Evolutionary conservation across 2,888 invertebrate species (phyloP).

Genomic region (Rhimphoctona megacephalus): DNA sequence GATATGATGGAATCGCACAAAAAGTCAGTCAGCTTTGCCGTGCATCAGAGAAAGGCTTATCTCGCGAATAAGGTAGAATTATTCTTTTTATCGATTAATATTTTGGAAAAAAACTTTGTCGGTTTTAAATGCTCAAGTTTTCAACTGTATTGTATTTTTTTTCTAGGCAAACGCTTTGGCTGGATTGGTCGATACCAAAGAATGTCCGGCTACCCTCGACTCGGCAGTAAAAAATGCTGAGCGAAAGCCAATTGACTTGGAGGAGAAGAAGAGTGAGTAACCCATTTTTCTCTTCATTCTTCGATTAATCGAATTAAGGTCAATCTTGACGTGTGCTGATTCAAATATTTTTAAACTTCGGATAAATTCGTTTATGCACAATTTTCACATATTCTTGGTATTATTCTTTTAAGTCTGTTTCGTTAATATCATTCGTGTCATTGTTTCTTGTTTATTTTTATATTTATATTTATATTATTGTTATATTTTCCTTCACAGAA

Average conservation of each 20-base stretch:
- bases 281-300: constrained; percentile 11
- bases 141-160: neutral
- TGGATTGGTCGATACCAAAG: constrained; percentile 56
- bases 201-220: constrained; percentile 69
- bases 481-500: constrained; percentile 84
- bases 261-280: constrained; percentile 87
- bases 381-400: neutral
- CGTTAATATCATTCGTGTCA: neutral
- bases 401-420: neutral
- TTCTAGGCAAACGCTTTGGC: constrained; percentile 69
- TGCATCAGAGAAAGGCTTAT: constrained; percentile 85
- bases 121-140: neutral
- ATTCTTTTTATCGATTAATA: neutral
- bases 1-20: constrained; percentile 87
- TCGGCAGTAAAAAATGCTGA: constrained; percentile 79
- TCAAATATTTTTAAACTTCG: neutral
- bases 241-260: constrained; percentile 86
- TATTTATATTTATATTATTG: neutral
- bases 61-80: constrained; percentile 84
- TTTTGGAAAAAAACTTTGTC: neutral
- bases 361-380: neutral
- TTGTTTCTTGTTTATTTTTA: neutral
- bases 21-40: constrained; percentile 92
- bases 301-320: constrained; percentile 28
- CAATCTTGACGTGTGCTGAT: neutral